These are phyloP conservation scores for Apomyelois bistriatella DNA, from an alignment of 2,888 invertebrate species.

Conservation along the genomic window DNA sequence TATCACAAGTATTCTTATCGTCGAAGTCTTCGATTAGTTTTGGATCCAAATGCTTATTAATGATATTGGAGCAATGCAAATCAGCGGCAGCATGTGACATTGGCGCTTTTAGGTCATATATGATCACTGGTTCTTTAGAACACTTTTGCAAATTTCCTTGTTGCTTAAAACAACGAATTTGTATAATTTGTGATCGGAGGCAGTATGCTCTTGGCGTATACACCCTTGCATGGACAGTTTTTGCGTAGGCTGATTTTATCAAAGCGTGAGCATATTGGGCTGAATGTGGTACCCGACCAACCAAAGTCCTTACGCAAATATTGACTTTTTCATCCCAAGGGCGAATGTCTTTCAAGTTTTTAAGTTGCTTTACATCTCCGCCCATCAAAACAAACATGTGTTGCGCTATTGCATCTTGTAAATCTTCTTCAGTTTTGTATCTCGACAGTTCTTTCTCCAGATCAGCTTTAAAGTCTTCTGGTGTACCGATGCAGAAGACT, in stretches of 20 bases:
- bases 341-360: constrained; percentile 15
- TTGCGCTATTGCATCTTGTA: constrained; percentile 40
- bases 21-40: constrained; percentile 36
- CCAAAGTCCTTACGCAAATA: constrained; percentile 33
- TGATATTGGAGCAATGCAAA: constrained; percentile 36
- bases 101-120: constrained; percentile 36
- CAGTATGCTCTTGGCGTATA: constrained; percentile 22
- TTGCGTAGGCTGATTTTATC: constrained; percentile 38
- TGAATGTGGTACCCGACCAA: constrained; percentile 44
- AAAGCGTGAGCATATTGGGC: constrained; percentile 44
- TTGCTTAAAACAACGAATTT: constrained; percentile 26
- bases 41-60: constrained; percentile 40
- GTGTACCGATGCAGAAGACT: constrained; percentile 50
- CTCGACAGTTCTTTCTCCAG: constrained; percentile 34
- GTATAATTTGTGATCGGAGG: constrained; percentile 37
- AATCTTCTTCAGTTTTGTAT: constrained; percentile 30
- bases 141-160: constrained; percentile 21
- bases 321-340: constrained; percentile 37
- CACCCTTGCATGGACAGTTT: constrained; percentile 26
- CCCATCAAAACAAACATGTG: constrained; percentile 48
- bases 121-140: constrained; percentile 30
- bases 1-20: constrained; percentile 43
- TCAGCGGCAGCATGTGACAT: constrained; percentile 33
- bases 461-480: constrained; percentile 34
- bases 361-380: constrained; percentile 11